Base-by-base conservation (phyloP, 2,888 invertebrate species). In the Melanostoma mellinum region DNA sequence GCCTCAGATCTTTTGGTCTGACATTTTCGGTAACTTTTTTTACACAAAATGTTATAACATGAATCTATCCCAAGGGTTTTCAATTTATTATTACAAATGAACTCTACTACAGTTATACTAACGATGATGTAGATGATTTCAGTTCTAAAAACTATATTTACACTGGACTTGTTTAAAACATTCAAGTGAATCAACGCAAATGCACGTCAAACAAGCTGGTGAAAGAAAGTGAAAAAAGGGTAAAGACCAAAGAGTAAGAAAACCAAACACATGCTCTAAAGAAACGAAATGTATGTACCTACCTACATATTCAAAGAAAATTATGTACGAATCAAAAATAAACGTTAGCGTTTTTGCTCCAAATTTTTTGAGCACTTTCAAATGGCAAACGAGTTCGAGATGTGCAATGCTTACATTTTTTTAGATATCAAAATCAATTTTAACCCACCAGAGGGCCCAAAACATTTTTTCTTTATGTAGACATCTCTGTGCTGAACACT, bases 81-180 rank as follows among this genome's bases (percentile, higher is more conserved):
- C 1, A 38, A 33, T 6, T n/a, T 32, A 68, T 3, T 20, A 20
- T 1, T 20, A 1, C 20, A 20, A 20, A 20, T 42, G 5, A 77
- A 77, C 33, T 55, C 6, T 67, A 32, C 50, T 61, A 42, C 32
- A n/a, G 48, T 35, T 58, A 63, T 58, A 82, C 63, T 46, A 82
- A 69, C 73, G 73, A 82, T 78, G 82, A 78, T 82, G 82, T 78
- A 61, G 82, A 82, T 82, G 77, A 82, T 69, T 60, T 63, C 44
- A 72, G 69, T 55, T 56, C 56, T 60, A 42, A 46, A 69, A 81
- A 71, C 36, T 55, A 77, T 67, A 63, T 77, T 35, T 56, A 68
- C 53, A 73, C 61, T 73, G 58, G 38, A 10, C 58, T 32, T 50
- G 2, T 33, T 35, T 61, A 61, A 20, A 46, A 44, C 48, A 52